phyloP scores from a whole-genome alignment of 2,797 vertebrate species.

The Acrossocheilus fasciatus region DNA sequence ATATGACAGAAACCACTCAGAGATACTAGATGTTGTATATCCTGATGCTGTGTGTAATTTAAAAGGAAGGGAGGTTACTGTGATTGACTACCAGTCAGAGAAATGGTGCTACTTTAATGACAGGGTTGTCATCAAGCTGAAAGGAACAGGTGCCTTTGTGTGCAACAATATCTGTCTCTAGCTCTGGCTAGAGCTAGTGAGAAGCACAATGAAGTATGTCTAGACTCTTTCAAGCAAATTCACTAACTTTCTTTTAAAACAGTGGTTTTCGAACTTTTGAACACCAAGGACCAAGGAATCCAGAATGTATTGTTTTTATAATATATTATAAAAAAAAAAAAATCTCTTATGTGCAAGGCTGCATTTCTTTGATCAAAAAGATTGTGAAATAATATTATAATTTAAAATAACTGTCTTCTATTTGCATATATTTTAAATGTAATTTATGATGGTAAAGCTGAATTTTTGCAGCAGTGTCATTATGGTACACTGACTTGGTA shows the following conservation, averaged over 20 bases:
- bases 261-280: not conserved
- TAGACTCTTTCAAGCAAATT: not conserved
- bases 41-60: not conserved
- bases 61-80: slow-evolving; percentile 17
- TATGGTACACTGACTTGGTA: not conserved
- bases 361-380: not conserved
- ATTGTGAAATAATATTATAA: not conserved
- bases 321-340: no score
- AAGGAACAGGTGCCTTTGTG: slow-evolving; percentile 34
- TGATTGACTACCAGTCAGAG: slow-evolving; percentile 26
- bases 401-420: not conserved
- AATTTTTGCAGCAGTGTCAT: no score
- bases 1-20: slow-evolving; percentile 55
- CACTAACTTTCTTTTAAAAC: slow-evolving; percentile 12
- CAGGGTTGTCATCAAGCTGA: slow-evolving; percentile 29
- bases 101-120: slow-evolving; percentile 26
- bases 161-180: not conserved
- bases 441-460: no score
- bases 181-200: not conserved
- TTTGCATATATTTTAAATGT: no score
- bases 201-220: slow-evolving; percentile 3
- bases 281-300: not conserved
- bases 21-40: slow-evolving; percentile 13
- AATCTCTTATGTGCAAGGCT: not conserved
- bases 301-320: not conserved